phyloP scores from a whole-genome alignment of 2,797 vertebrate genomes.

The Heliangelus exortis region DNA sequence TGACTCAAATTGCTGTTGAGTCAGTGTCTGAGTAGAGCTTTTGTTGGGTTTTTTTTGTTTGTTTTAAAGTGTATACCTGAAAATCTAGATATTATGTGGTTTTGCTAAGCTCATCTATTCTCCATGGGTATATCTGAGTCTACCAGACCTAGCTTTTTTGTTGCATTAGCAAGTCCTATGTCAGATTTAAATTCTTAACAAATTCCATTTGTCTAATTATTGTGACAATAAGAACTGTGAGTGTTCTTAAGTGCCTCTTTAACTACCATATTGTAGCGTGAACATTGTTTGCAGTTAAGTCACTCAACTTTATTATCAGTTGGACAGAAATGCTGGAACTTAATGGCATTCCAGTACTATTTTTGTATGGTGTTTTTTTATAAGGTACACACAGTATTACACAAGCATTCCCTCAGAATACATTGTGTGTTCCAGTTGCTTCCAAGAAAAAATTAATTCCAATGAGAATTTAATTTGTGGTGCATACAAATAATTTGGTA shows the following conservation, averaged over 20 bases:
- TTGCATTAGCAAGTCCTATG: not conserved
- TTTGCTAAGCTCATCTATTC: not conserved
- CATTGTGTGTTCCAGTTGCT: not conserved
- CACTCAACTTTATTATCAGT: not conserved
- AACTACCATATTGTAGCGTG: not conserved
- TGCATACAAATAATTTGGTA: not conserved
- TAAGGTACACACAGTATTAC: not conserved
- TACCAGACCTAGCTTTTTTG: not conserved
- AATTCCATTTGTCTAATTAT: not conserved
- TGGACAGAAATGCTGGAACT: not conserved
- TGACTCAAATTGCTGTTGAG: not conserved
- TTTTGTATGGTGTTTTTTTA: not conserved
- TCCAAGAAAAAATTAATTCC: not conserved
- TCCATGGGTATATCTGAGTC: not conserved
- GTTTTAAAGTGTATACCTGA: constrained; percentile 6
- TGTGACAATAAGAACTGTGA: not conserved
- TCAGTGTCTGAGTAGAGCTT: not conserved
- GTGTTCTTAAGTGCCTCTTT: not conserved
- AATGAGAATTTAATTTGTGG: not conserved
- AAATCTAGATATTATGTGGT: constrained; percentile 33
- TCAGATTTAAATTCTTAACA: not conserved
- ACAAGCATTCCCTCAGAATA: not conserved
- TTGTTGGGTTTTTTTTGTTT: not conserved
- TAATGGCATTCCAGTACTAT: not conserved
- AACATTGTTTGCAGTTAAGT: not conserved